Base-by-base conservation (phyloP, 2,113 vertebrate genomes). In the Nicator chloris region DNA sequence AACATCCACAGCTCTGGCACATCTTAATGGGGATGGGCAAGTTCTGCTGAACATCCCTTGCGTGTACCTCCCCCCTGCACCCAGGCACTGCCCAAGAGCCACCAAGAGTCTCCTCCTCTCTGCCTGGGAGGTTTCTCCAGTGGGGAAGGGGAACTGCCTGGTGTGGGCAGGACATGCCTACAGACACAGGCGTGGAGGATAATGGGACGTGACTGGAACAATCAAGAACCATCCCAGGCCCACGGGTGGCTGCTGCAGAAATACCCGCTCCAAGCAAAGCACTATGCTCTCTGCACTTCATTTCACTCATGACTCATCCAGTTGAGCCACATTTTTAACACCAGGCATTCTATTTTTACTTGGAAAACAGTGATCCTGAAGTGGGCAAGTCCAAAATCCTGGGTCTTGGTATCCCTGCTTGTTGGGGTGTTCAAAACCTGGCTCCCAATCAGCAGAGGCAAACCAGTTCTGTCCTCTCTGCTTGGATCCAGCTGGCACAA, bases 11-110 rank as follows among this genome's bases (percentile, higher is more conserved):
- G 70, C 66, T 61, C 71, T 11, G 63, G 40, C 44, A 56, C 3
- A 0, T 27, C 71, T 28, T 11, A 27, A 28, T 2, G 23, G 56
- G 47, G 35, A 63, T 0, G 0, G 54, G 49, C 1, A n/a, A 0
- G 0, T 54, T 28, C 35, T 73, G 51, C 75, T 27, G 53, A 80
- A 60, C 51, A 70, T 33, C 54, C 42, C 56, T 30, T 27, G 0
- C 1, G 3, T 6, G 15, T 9, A 37, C 64, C 33, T 27, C 6
- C 17, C 11, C 9, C 9, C 0, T 61, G 0, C 20, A 11, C 10
- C 59, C 45, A 27, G 54, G 44, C 44, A 33, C 35, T 69, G 49
- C 54, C 26, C 45, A 11, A 39, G 40, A 7, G 37, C 60, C 37
- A 51, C 16, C 40, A 7, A 40, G 22, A 65, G 23, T 57, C 39